These are phyloP conservation scores for Fulmarus glacialis DNA, from an alignment of 2,113 vertebrate genomes.

Conservation along the genomic window DNA sequence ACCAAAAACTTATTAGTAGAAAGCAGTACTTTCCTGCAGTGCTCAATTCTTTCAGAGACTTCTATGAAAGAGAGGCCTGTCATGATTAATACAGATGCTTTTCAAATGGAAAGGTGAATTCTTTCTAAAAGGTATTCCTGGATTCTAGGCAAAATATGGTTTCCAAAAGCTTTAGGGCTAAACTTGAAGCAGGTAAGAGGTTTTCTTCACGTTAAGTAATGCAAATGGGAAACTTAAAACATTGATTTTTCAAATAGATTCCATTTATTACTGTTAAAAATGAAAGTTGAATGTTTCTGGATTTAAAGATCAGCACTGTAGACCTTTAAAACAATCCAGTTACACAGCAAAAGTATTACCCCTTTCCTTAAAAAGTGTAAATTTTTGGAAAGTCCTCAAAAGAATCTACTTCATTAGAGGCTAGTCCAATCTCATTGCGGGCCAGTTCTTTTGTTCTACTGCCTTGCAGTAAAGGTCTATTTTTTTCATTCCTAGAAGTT, in stretches of 20 bases:
- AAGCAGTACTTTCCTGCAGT: neutral
- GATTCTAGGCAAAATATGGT: neutral
- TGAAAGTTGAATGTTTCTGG: neutral
- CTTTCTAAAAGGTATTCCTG: neutral
- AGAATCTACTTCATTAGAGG: neutral
- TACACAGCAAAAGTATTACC: neutral
- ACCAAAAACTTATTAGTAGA: neutral
- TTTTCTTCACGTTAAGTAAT: neutral
- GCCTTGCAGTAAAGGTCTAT: neutral
- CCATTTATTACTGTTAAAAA: neutral
- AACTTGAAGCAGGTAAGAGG: neutral
- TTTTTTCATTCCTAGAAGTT: constrained; percentile 23
- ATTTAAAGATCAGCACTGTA: neutral
- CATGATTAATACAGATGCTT: neutral
- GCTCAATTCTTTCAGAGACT: neutral
- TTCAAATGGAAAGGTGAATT: neutral
- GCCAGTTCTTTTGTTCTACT: constrained; percentile 41
- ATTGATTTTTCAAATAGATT: neutral
- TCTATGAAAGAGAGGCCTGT: neutral
- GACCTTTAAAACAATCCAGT: neutral
- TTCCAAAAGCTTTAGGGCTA: neutral
- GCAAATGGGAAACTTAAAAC: neutral
- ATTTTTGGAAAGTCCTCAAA: neutral
- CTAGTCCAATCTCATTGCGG: neutral
- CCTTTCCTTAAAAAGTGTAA: neutral